phyloP scores from a whole-genome alignment of 2,113 vertebrate species.

The Barbus barbus region DNA sequence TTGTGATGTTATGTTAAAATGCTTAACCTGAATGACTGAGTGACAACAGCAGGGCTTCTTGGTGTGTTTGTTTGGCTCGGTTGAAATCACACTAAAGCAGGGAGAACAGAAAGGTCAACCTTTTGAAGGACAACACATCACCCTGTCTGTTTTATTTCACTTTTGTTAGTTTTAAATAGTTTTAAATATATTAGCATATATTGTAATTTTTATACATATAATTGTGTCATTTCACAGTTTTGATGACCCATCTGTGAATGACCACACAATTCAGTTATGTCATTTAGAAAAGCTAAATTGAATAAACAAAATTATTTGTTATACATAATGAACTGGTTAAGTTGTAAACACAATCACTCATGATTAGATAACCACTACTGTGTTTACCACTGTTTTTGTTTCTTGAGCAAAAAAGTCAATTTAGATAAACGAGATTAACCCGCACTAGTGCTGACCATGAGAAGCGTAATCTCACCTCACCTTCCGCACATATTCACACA shows the following conservation, averaged over 20 bases:
- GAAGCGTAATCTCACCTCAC: not conserved
- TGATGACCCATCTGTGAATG: not conserved
- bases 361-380: not conserved
- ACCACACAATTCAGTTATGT: not conserved
- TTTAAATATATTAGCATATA: too few relatives aligned
- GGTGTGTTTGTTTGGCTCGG: constrained; percentile 5
- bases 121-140: not conserved
- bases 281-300: not conserved
- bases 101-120: not conserved
- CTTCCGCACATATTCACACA: not conserved
- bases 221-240: not conserved
- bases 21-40: constrained; percentile 22
- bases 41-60: constrained; percentile 7
- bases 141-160: not conserved
- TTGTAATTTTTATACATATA: not conserved
- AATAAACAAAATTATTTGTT: not conserved
- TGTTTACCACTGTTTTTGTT: constrained; percentile 9
- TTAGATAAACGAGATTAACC: not conserved
- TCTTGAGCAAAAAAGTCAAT: not conserved
- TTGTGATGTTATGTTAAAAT: constrained; percentile 26
- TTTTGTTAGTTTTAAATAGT: not conserved
- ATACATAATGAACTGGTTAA: not conserved
- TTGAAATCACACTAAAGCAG: constrained; percentile 15
- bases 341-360: not conserved
- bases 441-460: not conserved